phyloP scores from a whole-genome alignment of 2,797 vertebrate genomes.

The Cynopterus sphinx region DNA sequence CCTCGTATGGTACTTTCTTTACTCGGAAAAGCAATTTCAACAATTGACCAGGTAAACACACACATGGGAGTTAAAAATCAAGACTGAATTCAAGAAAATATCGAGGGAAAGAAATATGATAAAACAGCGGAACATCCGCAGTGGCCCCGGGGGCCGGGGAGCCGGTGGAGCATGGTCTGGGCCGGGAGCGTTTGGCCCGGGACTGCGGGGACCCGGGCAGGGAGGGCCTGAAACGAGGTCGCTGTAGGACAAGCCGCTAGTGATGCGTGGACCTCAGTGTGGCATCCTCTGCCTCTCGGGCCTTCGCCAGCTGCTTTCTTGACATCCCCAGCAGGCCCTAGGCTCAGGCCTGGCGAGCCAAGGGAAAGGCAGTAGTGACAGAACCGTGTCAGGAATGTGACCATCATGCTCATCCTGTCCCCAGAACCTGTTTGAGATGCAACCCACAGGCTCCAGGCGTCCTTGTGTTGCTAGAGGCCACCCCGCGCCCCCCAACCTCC shows the following conservation, averaged over 20 bases:
- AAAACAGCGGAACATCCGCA: neutral
- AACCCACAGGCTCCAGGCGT: neutral
- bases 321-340: neutral
- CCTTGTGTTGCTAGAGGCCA: neutral
- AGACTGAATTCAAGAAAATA: neutral
- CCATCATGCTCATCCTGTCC: neutral
- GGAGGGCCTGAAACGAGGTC: neutral
- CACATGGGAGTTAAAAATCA: neutral
- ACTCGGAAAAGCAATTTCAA: constrained; percentile 23
- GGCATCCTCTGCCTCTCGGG: neutral
- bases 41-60: neutral
- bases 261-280: neutral
- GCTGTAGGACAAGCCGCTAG: neutral
- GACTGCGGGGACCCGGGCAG: neutral
- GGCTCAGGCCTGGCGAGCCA: neutral
- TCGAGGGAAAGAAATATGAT: neutral
- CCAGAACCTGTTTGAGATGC: neutral
- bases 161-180: neutral
- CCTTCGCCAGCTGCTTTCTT: neutral
- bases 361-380: neutral
- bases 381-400: neutral
- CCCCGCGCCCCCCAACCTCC: no score
- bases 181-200: neutral
- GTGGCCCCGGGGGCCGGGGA: no score
- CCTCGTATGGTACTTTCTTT: neutral